Evolutionary conservation across 2,797 vertebrate genomes (phyloP).

Genomic region (Anguilla obscura): DNA sequence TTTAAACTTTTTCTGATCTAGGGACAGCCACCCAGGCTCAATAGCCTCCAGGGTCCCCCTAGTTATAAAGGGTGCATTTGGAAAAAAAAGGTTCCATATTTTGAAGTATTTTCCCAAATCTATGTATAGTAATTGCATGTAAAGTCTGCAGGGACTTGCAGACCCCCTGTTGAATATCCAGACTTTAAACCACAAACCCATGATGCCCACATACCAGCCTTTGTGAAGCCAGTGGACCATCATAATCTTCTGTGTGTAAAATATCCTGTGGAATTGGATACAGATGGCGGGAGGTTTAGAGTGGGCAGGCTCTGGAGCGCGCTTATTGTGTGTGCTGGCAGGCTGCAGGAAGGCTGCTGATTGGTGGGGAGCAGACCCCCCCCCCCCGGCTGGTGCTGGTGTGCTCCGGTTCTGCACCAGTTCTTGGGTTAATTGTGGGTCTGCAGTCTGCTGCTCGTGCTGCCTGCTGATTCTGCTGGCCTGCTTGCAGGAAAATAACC

Average conservation of each 20-base stretch:
- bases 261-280: background rate
- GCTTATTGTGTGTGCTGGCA: background rate
- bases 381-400: slow-evolving; percentile 46
- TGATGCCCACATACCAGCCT: background rate
- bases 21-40: too few species aligned
- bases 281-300: background rate
- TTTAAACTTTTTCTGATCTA: too few species aligned
- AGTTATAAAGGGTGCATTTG: too few species aligned
- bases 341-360: background rate
- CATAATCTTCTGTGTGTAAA: background rate
- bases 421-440: slow-evolving; percentile 65
- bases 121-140: too few species aligned
- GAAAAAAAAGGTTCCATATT: too few species aligned
- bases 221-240: background rate
- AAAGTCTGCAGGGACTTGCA: too few species aligned
- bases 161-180: too few species aligned
- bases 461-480: slow-evolving; percentile 68
- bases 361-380: slow-evolving; percentile 38
- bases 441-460: slow-evolving; percentile 56
- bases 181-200: too few species aligned
- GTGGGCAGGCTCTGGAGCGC: background rate
- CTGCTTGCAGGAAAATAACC: slow-evolving; percentile 64
- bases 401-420: slow-evolving; percentile 64
- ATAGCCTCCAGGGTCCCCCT: too few species aligned
- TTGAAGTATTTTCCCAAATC: too few species aligned